Base-by-base conservation (phyloP, 2,797 vertebrate genomes). In the Prunella strophiata region DNA sequence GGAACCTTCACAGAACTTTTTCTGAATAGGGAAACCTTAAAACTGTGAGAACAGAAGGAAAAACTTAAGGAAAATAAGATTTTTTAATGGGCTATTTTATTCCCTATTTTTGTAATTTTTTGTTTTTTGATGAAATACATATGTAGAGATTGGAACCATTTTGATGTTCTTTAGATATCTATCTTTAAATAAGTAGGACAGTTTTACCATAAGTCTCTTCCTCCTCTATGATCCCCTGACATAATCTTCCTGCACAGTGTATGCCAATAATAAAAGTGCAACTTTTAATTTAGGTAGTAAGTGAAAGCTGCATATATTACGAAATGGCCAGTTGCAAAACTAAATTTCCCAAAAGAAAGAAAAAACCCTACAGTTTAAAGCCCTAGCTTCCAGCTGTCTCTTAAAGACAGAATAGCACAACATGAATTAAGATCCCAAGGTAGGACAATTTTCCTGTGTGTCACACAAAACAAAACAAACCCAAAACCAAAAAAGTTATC, bases 301-400 rank as follows among this genome's bases (percentile, higher is more conserved):
- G 9, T 83, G 72, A 89, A 95, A 89, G 30, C 10, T 11, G 0
- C 86, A 94, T 61, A 80, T 96, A 70, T 52, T 93, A 80, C 59
- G 74, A 83, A 83, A 85, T 50, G 34, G 7, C 21, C 73, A 73
- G 59, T 71, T 77, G 32, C 26, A 70, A 88, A 93, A 55, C 9
- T 74, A 61, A 63, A 85, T 94, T 91, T 91, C 82, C 85, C 87
- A 9, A 57, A 93, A 88, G 91, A 71, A 36, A 36, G 34, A 61
- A 61, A 59, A 78, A 89, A 11, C 1, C 6, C 36, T 82, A 7
- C 40, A 63, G n/a, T 32, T 61, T 85, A 75, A 89, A 80, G 5
- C 9, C 43, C 11, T 25, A 61, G 25, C 12, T 88, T 94, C 32
- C 50, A 89, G 16, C 38, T 92, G 65, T 65, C 26, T 85, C 59